These are phyloP conservation scores for Drosophila prosaltans DNA, from an alignment of 1,140 invertebrate genomes.

Conservation along the genomic window DNA sequence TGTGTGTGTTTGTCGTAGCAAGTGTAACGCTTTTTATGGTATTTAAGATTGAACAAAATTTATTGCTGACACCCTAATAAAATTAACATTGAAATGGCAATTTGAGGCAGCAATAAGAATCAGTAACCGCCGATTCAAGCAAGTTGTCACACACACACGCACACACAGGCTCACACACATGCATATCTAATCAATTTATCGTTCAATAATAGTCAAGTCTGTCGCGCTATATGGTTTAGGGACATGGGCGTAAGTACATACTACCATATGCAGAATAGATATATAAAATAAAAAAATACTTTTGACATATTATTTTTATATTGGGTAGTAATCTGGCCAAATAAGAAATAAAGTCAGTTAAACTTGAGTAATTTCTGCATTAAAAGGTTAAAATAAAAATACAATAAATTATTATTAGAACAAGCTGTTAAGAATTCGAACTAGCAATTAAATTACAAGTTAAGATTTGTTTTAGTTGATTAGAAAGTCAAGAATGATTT, in stretches of 20 bases:
- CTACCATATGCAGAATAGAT: neutral
- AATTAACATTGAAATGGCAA: conserved; percentile 83
- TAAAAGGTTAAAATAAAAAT: no score
- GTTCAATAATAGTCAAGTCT: conserved; percentile 74
- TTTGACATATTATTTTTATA: neutral
- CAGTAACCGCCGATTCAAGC: conserved; percentile 45
- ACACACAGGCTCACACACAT: conserved; percentile 30
- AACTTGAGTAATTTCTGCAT: no score
- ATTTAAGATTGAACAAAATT: conserved; percentile 83
- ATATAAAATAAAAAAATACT: neutral
- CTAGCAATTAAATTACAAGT: no score
- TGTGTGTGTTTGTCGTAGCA: conserved; percentile 22
- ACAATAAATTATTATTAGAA: no score
- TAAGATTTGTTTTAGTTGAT: no score
- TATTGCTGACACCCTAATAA: conserved; percentile 82
- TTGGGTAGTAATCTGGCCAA: no score
- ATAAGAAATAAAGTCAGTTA: no score
- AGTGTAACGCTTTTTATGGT: conserved; percentile 76
- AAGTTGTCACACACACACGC: conserved; percentile 36
- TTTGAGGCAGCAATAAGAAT: conserved; percentile 78
- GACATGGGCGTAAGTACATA: neutral
- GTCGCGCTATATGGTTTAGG: conserved; percentile 45
- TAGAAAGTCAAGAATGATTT: no score
- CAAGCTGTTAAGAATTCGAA: no score
- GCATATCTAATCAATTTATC: conserved; percentile 83